Conservation (phyloP, 2,888 invertebrate species). For the Creontiades dilutus region DNA sequence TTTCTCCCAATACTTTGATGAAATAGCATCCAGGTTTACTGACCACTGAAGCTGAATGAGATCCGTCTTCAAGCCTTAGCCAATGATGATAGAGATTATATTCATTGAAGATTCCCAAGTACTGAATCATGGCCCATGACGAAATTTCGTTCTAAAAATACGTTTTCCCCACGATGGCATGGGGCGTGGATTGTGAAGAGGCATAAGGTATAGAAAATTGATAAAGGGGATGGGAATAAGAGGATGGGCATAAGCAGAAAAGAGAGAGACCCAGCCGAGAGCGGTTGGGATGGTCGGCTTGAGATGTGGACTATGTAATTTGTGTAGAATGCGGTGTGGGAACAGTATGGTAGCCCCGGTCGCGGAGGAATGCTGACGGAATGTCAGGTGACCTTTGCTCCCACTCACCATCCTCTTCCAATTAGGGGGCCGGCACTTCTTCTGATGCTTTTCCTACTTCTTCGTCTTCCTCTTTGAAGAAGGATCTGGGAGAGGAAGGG, state of each 20-base stretch:
- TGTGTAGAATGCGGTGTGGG: conserved; percentile 74
- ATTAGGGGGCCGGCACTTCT: conserved; percentile 61
- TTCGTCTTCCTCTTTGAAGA: conserved; percentile 24
- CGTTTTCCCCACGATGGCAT: neutral
- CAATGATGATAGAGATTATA: neutral
- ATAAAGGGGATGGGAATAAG: neutral
- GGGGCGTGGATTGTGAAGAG: conserved; percentile 9
- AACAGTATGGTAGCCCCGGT: conserved; percentile 66
- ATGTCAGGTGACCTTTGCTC: conserved; percentile 73
- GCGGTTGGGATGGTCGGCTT: conserved; percentile 56
- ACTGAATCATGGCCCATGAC: conserved; percentile 24
- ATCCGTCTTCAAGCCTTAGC: neutral
- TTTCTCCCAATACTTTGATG: too few relatives aligned
- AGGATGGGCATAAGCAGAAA: conserved; percentile 32
- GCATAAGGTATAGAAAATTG: conserved; percentile 22
- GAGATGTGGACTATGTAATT: conserved; percentile 73
- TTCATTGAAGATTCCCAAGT: neutral
- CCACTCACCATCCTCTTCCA: conserved; percentile 66
- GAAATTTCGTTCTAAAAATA: conserved; percentile 42
- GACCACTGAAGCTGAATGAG: too few relatives aligned
- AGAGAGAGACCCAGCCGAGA: neutral
- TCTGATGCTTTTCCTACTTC: conserved; percentile 66
- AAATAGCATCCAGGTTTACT: too few relatives aligned
- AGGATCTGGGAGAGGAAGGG: conserved; percentile 67
- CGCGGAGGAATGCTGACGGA: conserved; percentile 72